Base-by-base conservation (phyloP, 1,140 invertebrate genomes). In the Diorhabda carinulata region DNA sequence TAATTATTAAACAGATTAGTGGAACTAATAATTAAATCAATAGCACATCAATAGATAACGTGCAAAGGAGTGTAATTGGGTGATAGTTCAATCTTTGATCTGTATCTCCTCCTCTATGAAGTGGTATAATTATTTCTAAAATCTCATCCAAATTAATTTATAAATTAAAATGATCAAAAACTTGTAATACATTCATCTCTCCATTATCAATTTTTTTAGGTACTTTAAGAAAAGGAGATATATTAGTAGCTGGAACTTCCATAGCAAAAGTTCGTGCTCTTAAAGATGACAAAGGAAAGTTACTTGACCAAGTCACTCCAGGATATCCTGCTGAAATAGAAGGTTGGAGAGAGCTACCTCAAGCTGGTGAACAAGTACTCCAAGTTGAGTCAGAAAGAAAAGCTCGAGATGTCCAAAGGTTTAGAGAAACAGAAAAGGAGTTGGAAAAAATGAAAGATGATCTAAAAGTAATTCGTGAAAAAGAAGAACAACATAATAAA, bases 231-330 rank as follows among this genome's bases (percentile, higher is more conserved):
- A 91, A 90, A 79, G 95, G 95, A 4, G 83, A 86, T 63, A 81
- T 93, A 66, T 80, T 99, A 62, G 90, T 99, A 0, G 91, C 94
- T 71, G 97, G 95, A 2, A 80, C 84, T 6, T 86, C 90, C 0
- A 93, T 89, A 87, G 93, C 88, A 3, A 96, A 94, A 86, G 94
- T 97, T 2, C 86, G 93, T 64, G 82, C 87, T n/a, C 88, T 99
- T 82, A 91, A 91, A 76, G 89, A 96, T 81, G 91, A 96, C 69
- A 85, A 87, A 69, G 93, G 93, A 0, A 80, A 85, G 43, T 75
- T 85, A 0, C 63, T 98, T 6, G 79, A 84, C 5, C 80, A 88
- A 77, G 95, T 92, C 0, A 82, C 85, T 6, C 94, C 96, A 0
- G 88, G 92, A 0, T 90, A 89, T 4, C 93, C 97, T 1, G 93